Conservation (phyloP, 2,113 vertebrate species). For the Synodontis membranacea region DNA sequence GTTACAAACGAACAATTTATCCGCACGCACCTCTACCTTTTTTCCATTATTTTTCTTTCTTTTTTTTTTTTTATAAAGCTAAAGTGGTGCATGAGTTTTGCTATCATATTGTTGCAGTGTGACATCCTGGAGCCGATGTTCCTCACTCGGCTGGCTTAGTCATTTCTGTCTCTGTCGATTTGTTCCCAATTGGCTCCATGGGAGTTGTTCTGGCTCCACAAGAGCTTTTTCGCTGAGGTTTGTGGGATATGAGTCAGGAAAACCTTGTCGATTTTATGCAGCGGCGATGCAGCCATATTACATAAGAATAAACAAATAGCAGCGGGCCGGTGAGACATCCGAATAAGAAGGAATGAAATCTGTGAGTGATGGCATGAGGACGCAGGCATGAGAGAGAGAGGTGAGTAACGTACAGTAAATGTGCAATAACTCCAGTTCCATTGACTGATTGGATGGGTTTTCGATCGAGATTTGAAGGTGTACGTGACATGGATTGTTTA, state of each 20-base stretch:
- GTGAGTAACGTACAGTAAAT: not conserved
- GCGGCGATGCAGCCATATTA: not conserved
- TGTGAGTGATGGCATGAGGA: not conserved
- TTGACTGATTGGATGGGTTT: not conserved
- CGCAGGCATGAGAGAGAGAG: not conserved
- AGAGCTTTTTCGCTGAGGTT: not conserved
- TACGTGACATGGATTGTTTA: not conserved
- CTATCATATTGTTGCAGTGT: not conserved
- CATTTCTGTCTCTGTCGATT: not conserved
- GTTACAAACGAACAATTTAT: not conserved
- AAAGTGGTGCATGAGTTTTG: not conserved
- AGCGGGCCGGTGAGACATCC: not conserved
- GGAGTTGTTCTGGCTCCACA: not conserved
- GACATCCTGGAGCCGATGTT: not conserved
- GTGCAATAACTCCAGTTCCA: not conserved
- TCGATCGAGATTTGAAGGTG: not conserved
- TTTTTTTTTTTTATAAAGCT: not conserved
- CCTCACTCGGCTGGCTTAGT: not conserved
- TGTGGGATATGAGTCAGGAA: not conserved
- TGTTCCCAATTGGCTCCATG: not conserved
- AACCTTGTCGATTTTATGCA: not conserved
- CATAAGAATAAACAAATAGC: not conserved
- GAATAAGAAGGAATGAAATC: not conserved
- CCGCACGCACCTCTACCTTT: not conserved
- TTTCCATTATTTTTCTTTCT: not conserved